Conservation (phyloP, 1,140 invertebrate species). For the Hycleus cichorii region DNA sequence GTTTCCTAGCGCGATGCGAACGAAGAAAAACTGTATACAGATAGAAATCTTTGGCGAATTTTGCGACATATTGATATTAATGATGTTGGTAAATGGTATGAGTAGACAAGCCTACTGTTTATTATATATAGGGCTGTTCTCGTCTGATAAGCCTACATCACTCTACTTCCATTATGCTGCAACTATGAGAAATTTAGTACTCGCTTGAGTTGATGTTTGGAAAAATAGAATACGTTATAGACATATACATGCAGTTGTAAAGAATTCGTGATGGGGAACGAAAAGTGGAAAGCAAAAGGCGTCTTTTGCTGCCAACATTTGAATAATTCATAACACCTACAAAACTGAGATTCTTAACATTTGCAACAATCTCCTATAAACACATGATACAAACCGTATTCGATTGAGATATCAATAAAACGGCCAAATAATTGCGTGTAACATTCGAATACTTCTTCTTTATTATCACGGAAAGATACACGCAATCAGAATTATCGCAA, state of each 20-base stretch:
- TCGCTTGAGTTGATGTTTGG: constrained; percentile 16
- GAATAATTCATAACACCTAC: constrained; percentile 17
- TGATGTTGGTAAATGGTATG: constrained; percentile 6
- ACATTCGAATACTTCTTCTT: constrained; percentile 9
- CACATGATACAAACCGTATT: neutral
- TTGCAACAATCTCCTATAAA: neutral
- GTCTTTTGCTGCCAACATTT: constrained; percentile 9
- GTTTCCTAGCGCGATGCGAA: too few relatives aligned
- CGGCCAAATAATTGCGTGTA: constrained; percentile 18
- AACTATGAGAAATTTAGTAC: constrained; percentile 20
- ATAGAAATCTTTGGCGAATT: neutral
- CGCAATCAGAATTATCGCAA: neutral
- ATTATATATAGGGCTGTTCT: constrained; percentile 15
- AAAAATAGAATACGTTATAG: constrained; percentile 17
- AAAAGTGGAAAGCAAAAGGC: constrained; percentile 7
- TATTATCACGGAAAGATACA: constrained; percentile 11
- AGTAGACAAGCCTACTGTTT: constrained; percentile 11
- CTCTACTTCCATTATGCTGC: constrained; percentile 19
- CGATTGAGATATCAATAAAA: constrained; percentile 20
- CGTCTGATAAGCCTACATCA: constrained; percentile 22
- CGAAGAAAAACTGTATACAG: too few relatives aligned
- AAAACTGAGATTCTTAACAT: constrained; percentile 6
- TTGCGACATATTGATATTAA: constrained; percentile 19
- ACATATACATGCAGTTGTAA: neutral
- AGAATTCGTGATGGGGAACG: neutral